Evolutionary conservation across 2,797 vertebrate genomes (phyloP), one percentile per base, ranked within the genome.

Genomic region (Argya squamiceps): DNA sequence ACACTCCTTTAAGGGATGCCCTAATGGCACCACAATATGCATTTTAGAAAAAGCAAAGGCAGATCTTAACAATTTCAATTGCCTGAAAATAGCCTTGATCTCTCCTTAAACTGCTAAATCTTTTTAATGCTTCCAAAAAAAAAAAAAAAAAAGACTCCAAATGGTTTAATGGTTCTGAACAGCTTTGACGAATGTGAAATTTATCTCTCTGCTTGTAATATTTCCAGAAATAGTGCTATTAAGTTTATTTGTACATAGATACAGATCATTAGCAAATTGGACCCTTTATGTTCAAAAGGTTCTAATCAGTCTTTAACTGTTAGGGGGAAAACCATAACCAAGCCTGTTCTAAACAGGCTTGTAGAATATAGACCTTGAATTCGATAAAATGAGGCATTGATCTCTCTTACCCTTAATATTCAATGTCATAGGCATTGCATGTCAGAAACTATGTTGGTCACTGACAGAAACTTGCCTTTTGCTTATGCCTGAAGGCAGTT

Each of bases 201-300:
- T 96, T 97, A 89, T 78, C 75, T 96, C 74, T 82, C 36, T 90
- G 56, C 92, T 93, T 97, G 77, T 93, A 98, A 92, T 96, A 96
- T 97, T 98, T 98, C 91, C 78, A 98, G 97, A 97, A 98, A 97
- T 74, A 93, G 79, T 95, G 86, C 86, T 95, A 96, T 97, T 97
- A 97, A 96, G 93, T 97, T 98, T 96, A 98, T 97, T 97, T 97
- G 97, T 89, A 36, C 84, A 34, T 85, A 91, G 91, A 92, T 91
- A 96, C 93, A 97, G 96, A 98, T 97, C 97, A 97, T 97, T 96
- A 95, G 83, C 63, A 97, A 95, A 96, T 96, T 84, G 69, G 85
- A 78, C 81, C 63, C 88, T 95, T 93, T 96, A 56, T 84, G 69
- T 97, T 96, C 84, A 90, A 97, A 97, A 91, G 86, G 56, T 84